A percentile compares a stretch with the other conserved stretches of the same genome.
Evolutionary conservation across 2,888 invertebrate genomes (phyloP).

Genomic region (Homarus gammarus): DNA sequence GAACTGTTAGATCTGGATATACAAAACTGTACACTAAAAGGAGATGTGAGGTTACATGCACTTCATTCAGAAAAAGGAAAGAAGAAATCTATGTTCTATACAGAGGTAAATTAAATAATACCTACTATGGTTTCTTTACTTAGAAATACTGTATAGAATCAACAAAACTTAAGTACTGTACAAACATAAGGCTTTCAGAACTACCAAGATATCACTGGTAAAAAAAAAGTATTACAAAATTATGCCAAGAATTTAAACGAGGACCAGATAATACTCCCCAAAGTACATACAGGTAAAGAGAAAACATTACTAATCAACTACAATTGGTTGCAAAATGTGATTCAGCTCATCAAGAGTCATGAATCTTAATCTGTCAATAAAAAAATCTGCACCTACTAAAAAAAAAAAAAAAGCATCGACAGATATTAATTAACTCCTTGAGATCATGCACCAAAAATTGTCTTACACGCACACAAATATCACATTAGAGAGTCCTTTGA

Average conservation of each 20-base stretch:
- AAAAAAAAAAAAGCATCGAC: background rate
- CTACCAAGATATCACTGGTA: background rate
- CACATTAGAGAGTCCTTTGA: conserved; percentile 50
- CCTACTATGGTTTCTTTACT: conserved; percentile 5
- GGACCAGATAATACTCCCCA: background rate
- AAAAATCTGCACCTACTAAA: background rate
- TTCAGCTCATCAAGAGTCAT: background rate
- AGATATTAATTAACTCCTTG: background rate
- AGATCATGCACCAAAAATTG: conserved; percentile 29
- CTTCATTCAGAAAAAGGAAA: background rate
- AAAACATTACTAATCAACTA: background rate
- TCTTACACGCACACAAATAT: conserved; percentile 38
- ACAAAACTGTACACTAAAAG: background rate
- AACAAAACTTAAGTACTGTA: conserved; percentile 20
- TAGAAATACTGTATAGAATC: background rate
- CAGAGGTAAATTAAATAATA: conserved; percentile 9
- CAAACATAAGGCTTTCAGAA: conserved; percentile 2
- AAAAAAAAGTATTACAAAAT: background rate
- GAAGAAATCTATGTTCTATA: background rate
- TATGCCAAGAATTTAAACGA: background rate
- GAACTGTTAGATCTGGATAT: background rate
- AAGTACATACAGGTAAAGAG: background rate
- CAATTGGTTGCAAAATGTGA: background rate
- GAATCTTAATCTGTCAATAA: background rate
- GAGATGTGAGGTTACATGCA: background rate